Base-by-base conservation (phyloP, 1,140 invertebrate genomes). In the Cardiocondyla obscurior region DNA sequence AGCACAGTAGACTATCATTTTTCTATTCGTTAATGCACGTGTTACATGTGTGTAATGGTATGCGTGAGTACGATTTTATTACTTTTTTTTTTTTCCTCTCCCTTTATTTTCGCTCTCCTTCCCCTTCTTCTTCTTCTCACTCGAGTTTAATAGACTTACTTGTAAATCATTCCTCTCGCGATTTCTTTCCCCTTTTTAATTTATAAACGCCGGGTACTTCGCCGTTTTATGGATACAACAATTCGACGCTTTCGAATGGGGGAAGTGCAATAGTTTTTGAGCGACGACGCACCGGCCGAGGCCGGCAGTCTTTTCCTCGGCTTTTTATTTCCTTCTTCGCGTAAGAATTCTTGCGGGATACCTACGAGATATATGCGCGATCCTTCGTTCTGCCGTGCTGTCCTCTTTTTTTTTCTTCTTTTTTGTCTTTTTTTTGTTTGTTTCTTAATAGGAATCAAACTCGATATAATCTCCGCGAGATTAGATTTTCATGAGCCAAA, bases 1-100 rank as follows among this genome's bases (percentile, higher is more conserved):
- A 79, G 86, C 85, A 91, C 79, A 86, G 81, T 88, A 90, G 84
- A 88, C 88, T 90, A 90, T 90, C 82, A 57, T 83, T 84, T 81
- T 70, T 72, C 74, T 83, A 87, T 83, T 83, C 85, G 62, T 88
- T 89, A 79, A 90, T 83, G 88, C 85, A 73, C 16, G 60, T 88
- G 77, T 83, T 64, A 79, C 46, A 79, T 69, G 62, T 70, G 64
- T 49, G 22, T 73, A 70, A 70, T 64, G 81, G 57, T 77, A 81
- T 67, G 83, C 62, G 81, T 83, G 72, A 64, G 25, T 76, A 83
- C 3, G 49, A 70, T 83, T 83, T 58, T 42, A 46, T 33, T 73
- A 14, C n/a, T 28, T 58, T 46, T 42, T 49, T 33, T 19, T 36
- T 30, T 16, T 12, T 44, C 22, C 7, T 30, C 28, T 36, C 39